Evolutionary conservation across 2,797 vertebrate genomes (phyloP).

Genomic region (Diceros bicornis): DNA sequence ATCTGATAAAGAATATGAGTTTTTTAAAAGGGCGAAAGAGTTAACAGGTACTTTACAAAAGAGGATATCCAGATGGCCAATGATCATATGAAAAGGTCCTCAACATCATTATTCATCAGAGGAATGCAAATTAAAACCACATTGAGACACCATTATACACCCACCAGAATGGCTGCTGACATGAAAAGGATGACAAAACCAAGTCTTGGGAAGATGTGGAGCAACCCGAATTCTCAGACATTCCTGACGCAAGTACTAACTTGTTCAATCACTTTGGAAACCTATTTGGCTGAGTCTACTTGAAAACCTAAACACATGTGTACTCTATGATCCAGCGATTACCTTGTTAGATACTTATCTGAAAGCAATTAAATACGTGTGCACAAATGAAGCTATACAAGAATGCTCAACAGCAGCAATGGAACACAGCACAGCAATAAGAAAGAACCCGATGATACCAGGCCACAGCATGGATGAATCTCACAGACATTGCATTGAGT

Average conservation of each 20-base stretch:
- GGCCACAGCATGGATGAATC: no score
- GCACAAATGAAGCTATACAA: neutral
- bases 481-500: neutral
- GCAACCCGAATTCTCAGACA: neutral
- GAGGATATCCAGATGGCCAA: neutral
- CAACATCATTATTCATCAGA: neutral
- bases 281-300: neutral
- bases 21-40: conserved; percentile 4
- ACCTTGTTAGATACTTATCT: neutral
- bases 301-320: neutral
- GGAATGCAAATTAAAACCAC: neutral
- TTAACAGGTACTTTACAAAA: conserved; percentile 3
- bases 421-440: neutral
- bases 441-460: neutral
- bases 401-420: neutral
- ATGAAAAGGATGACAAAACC: neutral
- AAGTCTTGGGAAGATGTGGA: neutral
- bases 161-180: neutral
- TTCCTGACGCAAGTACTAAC: neutral
- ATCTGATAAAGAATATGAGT: neutral
- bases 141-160: accelerated
- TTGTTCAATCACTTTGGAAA: neutral
- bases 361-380: neutral
- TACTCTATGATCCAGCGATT: neutral
- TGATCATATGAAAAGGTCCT: neutral